phyloP scores from a whole-genome alignment of 2,113 vertebrate genomes.

The Sialia sialis region DNA sequence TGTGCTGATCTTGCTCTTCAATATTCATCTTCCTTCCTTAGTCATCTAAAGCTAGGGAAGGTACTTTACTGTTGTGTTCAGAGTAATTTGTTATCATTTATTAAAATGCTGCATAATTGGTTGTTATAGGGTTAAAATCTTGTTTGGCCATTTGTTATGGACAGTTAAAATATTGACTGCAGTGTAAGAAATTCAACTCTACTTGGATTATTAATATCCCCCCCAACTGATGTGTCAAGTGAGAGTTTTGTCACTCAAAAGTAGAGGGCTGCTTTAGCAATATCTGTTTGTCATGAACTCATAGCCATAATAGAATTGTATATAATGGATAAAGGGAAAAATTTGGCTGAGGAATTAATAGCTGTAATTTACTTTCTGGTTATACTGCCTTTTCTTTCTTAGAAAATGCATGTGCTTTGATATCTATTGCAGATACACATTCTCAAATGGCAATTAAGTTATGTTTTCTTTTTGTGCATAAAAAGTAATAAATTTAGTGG shows the following conservation, averaged over 20 bases:
- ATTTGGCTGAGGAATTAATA: conserved; percentile 2
- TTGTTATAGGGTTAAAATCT: background rate
- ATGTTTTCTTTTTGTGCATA: background rate
- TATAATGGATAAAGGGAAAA: background rate
- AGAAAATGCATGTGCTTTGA: background rate
- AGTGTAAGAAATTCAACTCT: background rate
- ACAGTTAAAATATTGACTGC: background rate
- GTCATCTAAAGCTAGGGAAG: background rate
- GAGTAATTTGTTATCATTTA: background rate
- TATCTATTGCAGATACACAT: background rate
- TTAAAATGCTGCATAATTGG: background rate
- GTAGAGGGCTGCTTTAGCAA: background rate
- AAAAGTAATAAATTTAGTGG: background rate
- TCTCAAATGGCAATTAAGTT: background rate
- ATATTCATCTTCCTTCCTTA: background rate
- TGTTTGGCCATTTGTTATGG: background rate
- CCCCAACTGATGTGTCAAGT: background rate
- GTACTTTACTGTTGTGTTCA: background rate
- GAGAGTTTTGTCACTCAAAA: conserved; percentile 14
- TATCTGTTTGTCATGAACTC: background rate
- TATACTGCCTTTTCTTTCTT: background rate
- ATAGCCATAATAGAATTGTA: background rate
- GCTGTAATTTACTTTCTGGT: background rate
- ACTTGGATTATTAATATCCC: background rate
- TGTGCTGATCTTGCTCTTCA: background rate